Base-by-base conservation (phyloP, 2,797 vertebrate genomes). In the Poecile montanus region DNA sequence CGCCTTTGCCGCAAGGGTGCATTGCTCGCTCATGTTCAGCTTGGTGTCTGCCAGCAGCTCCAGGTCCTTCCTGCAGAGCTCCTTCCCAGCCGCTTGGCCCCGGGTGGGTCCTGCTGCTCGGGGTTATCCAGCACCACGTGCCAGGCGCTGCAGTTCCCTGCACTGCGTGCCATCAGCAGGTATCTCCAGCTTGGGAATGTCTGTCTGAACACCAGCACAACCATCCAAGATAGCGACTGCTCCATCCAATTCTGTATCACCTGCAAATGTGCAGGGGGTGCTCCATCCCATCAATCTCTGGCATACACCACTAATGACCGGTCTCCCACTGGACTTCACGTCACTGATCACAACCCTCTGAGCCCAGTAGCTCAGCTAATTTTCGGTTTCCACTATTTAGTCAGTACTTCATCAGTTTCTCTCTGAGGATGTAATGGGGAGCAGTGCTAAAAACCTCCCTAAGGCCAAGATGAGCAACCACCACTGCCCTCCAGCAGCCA, bases 51-150 rank as follows among this genome's bases (percentile, higher is more conserved):
- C 45, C 61, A 14, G 85, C 26, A 48, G 42, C 67, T 30, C 27
- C 42, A 2, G 50, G 19, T 45, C 36, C 65, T 36, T 63, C 45
- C 60, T 5, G 44, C 34, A 7, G 4, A 58, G 0, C n/a, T 19
- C 5, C 65, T 40, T 84, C 11, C 74, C 70, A 15, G 2, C 36
- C 2, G 1, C 3, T 0, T 3, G 13, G 44, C 29, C 42, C n/a
- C 11, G 13, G 13, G 3, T 0, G n/a, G 15, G 32, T 18, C 4
- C 47, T 15, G 36, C 10, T 10, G 30, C n/a, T 0, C 7, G 16
- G 60, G 29, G 3, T 26, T 83, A 17, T 50, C 45, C 53, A 30
- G 25, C 48, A 10, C 13, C 53, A 15, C 44, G 8, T 10, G 21
- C n/a, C 6, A 0, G 36, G 7, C 47, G 4, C 72, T 9, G 32